phyloP scores from a whole-genome alignment of 2,888 invertebrate species.

The Nasonia oneida region DNA sequence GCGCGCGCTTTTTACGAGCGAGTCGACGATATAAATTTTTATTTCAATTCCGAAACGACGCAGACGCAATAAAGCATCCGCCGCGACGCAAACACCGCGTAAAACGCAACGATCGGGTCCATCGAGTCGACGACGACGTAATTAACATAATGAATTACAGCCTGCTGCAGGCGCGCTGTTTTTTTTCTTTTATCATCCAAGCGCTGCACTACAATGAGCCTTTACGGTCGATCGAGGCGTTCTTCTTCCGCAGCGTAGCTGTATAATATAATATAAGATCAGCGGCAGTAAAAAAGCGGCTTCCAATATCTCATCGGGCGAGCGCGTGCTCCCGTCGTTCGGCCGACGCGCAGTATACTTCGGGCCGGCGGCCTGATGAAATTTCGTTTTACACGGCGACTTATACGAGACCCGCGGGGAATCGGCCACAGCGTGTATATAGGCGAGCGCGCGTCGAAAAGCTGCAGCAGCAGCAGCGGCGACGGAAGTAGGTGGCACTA shows the following conservation, averaged over 20 bases:
- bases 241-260: background rate
- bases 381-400: constrained; percentile 49
- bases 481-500: constrained; percentile 39
- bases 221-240: background rate
- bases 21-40: constrained; percentile 11
- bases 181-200: background rate
- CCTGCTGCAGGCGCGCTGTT: background rate
- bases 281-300: background rate
- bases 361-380: constrained; percentile 50
- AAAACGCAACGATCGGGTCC: background rate
- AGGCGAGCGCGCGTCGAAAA: constrained; percentile 25
- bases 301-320: background rate
- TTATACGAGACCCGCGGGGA: constrained; percentile 39
- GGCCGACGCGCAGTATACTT: background rate
- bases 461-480: constrained; percentile 5
- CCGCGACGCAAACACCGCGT: background rate
- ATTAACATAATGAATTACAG: constrained; percentile 9
- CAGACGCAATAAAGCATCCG: constrained; percentile 4
- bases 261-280: background rate
- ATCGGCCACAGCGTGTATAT: background rate
- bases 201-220: background rate
- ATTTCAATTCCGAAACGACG: constrained; percentile 20
- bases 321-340: background rate
- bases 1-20: background rate
- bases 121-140: background rate